phyloP scores from a whole-genome alignment of 2,113 vertebrate genomes.

The Acinonyx jubatus region DNA sequence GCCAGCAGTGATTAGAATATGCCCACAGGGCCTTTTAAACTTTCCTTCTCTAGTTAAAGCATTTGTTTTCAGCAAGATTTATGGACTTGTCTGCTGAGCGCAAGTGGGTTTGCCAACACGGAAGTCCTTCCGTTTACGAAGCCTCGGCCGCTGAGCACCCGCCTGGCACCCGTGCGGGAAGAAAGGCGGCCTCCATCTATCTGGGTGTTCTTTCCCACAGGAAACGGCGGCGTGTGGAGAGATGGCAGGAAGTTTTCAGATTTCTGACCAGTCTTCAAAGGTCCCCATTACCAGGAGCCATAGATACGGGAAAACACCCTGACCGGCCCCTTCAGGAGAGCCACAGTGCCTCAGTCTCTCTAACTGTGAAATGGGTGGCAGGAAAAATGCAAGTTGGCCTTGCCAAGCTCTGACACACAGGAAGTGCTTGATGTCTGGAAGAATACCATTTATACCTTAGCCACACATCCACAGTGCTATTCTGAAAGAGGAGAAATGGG shows the following conservation, averaged over 20 bases:
- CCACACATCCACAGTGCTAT: background rate
- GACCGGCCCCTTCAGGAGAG: background rate
- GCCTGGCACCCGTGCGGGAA: background rate
- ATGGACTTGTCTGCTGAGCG: constrained; percentile 77
- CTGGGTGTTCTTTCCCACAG: background rate
- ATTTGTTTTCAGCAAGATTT: constrained; percentile 85
- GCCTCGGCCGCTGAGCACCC: background rate
- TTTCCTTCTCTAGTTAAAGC: constrained; percentile 81
- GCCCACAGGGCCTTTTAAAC: constrained; percentile 85
- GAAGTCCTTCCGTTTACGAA: constrained; percentile 60
- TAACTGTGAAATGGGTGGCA: background rate
- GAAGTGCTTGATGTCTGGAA: background rate
- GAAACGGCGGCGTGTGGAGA: background rate
- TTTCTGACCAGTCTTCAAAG: background rate
- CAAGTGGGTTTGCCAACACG: constrained; percentile 72
- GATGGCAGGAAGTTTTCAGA: background rate
- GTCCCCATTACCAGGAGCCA: background rate
- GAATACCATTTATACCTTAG: background rate
- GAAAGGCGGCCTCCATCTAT: background rate
- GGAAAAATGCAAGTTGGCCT: background rate
- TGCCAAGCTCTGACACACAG: background rate
- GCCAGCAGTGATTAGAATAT: constrained; percentile 84
- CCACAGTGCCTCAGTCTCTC: background rate
- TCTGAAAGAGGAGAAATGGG: background rate
- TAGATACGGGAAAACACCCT: rapidly evolving